Conservation (phyloP, 92 coral and sea anemone species). For the Chrysogorgia sp. region DNA sequence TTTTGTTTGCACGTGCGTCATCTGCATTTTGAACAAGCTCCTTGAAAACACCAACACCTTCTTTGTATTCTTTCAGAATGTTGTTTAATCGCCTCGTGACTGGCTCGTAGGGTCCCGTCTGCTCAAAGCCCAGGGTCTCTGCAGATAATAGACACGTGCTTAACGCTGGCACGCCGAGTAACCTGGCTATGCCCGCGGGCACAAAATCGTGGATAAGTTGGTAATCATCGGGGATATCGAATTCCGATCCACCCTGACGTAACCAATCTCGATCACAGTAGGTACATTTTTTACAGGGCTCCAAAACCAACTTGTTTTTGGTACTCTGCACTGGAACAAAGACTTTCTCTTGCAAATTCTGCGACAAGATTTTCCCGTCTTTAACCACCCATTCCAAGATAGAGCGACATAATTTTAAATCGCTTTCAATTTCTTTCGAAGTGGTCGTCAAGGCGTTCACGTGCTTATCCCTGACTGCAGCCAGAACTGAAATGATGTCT, state of each 20-base stretch:
- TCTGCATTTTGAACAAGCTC: constrained; percentile 81
- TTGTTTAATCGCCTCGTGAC: constrained; percentile 73
- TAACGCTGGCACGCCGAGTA: constrained; percentile 72
- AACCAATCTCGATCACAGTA: constrained; percentile 86
- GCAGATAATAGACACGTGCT: constrained; percentile 74
- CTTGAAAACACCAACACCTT: constrained; percentile 71
- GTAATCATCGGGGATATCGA: constrained; percentile 64
- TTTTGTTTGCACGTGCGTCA: constrained; percentile 79
- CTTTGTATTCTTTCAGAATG: constrained; percentile 76
- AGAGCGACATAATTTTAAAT: constrained; percentile 56
- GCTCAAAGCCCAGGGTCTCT: constrained; percentile 76
- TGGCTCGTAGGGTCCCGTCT: constrained; percentile 83
- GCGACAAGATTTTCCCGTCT: constrained; percentile 56
- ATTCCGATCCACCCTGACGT: constrained; percentile 55
- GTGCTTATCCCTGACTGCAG: constrained; percentile 60
- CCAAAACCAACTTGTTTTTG: constrained; percentile 65
- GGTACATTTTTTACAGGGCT: constrained; percentile 69
- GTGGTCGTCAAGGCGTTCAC: background rate
- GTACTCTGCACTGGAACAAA: constrained; percentile 73
- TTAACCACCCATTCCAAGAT: constrained; percentile 78
- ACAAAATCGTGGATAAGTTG: constrained; percentile 68
- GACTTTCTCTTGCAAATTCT: constrained; percentile 52
- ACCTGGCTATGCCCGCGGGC: constrained; percentile 61
- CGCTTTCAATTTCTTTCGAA: constrained; percentile 44
- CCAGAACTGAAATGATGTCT: constrained; percentile 64